A percentile compares a stretch with the other conserved stretches of the same genome.
These are phyloP conservation scores for Masnerella sp. DNA, from an alignment of 2,888 invertebrate genomes.

Conservation along the genomic window DNA sequence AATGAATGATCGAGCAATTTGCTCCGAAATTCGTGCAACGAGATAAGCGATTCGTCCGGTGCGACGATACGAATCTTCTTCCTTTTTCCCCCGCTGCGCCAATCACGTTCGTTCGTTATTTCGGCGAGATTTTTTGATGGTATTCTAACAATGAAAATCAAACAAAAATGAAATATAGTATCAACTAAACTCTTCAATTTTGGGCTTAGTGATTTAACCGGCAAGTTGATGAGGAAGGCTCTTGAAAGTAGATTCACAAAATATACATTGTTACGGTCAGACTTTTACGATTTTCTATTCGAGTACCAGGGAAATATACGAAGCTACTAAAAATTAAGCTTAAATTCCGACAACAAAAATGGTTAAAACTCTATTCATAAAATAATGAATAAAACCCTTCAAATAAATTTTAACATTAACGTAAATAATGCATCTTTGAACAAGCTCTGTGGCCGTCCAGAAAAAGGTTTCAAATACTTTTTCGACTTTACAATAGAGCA, in stretches of 20 bases:
- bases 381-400: neutral
- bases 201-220: conserved; percentile 39
- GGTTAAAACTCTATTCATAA: neutral
- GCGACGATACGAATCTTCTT: conserved; percentile 25
- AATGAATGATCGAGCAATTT: conserved; percentile 39
- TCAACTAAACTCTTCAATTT: conserved; percentile 42
- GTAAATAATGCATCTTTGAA: conserved; percentile 19
- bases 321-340: conserved; percentile 10
- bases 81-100: conserved; percentile 12
- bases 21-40: conserved; percentile 40
- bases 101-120: conserved; percentile 41
- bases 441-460: conserved; percentile 55
- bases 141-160: conserved; percentile 13
- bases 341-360: conserved; percentile 10
- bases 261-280: conserved; percentile 23
- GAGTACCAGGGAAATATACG: conserved; percentile 42
- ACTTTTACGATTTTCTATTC: conserved; percentile 42
- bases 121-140: conserved; percentile 28
- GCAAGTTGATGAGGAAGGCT: conserved; percentile 30
- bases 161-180: conserved; percentile 19
- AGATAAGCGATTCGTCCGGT: conserved; percentile 23
- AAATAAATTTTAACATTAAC: too few species aligned
- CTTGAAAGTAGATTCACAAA: conserved; percentile 33
- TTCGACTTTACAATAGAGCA: conserved; percentile 25
- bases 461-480: conserved; percentile 49